phyloP scores from a whole-genome alignment of 2,888 invertebrate genomes.

The Diplazon laetatorius region DNA sequence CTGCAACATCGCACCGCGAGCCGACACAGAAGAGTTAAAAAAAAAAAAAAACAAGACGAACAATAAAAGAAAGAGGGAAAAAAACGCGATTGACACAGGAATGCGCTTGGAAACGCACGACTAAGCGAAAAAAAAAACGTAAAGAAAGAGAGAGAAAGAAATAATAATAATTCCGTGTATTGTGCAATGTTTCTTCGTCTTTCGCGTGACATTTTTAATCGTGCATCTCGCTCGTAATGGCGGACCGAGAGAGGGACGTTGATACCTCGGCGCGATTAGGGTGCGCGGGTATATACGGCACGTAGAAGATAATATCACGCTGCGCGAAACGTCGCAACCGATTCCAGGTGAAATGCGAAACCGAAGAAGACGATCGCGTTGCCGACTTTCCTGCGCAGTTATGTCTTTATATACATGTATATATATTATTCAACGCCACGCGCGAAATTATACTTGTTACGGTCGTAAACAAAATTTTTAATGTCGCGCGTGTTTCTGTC shows the following conservation, averaged over 20 bases:
- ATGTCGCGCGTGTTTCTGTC: too few relatives aligned
- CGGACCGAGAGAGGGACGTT: too few relatives aligned
- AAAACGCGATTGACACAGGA: slow-evolving; percentile 19
- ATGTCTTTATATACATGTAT: slow-evolving; percentile 8
- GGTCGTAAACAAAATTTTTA: too few relatives aligned
- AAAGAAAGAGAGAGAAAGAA: too few relatives aligned
- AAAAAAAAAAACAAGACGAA: background rate
- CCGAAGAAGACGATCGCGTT: slow-evolving; percentile 45
- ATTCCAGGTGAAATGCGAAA: slow-evolving; percentile 56
- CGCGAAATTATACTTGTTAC: too few relatives aligned
- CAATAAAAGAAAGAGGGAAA: too few relatives aligned
- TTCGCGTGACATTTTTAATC: background rate
- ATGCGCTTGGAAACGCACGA: slow-evolving; percentile 21
- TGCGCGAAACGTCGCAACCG: slow-evolving; percentile 5
- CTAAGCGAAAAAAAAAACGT: slow-evolving; percentile 4
- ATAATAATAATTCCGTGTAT: background rate
- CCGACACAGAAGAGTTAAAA: background rate
- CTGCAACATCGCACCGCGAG: background rate
- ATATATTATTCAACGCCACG: too few relatives aligned
- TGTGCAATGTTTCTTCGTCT: background rate
- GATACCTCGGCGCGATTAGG: too few relatives aligned
- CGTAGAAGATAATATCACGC: background rate
- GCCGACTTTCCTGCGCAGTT: slow-evolving; percentile 37
- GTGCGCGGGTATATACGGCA: slow-evolving; percentile 9
- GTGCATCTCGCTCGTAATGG: slow-evolving; percentile 4